phyloP scores from a whole-genome alignment of 2,888 invertebrate genomes.

The Spicauda simplicius region DNA sequence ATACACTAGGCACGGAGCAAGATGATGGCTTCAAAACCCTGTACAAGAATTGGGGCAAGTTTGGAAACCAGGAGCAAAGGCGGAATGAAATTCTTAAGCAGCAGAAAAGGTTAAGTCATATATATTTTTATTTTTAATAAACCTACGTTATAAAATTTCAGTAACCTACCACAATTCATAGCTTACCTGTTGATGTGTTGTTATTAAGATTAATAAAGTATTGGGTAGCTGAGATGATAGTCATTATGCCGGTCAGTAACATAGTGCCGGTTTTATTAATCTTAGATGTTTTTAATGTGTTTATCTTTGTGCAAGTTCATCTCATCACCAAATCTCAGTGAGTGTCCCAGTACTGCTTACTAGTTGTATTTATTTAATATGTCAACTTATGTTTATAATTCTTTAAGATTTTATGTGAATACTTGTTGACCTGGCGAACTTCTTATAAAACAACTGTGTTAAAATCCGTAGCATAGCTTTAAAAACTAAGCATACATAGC shows the following conservation, averaged over 20 bases:
- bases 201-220: neutral
- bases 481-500: no score
- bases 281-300: no score
- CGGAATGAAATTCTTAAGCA: constrained; percentile 79
- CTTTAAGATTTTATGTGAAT: no score
- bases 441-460: no score
- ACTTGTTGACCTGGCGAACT: no score
- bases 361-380: no score
- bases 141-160: neutral
- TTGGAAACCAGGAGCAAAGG: constrained; percentile 79
- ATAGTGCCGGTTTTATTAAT: neutral
- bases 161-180: no score
- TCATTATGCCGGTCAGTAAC: neutral
- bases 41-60: constrained; percentile 73
- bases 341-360: no score
- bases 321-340: no score
- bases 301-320: no score
- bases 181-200: neutral
- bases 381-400: no score
- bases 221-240: neutral
- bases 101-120: constrained; percentile 81
- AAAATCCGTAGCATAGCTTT: no score
- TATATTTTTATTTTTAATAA: neutral
- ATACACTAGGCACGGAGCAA: constrained; percentile 39
- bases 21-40: constrained; percentile 50